Evolutionary conservation across 2,113 vertebrate genomes (phyloP), one percentile per base, ranked within the genome.

Genomic region (Chionodraco myersi): DNA sequence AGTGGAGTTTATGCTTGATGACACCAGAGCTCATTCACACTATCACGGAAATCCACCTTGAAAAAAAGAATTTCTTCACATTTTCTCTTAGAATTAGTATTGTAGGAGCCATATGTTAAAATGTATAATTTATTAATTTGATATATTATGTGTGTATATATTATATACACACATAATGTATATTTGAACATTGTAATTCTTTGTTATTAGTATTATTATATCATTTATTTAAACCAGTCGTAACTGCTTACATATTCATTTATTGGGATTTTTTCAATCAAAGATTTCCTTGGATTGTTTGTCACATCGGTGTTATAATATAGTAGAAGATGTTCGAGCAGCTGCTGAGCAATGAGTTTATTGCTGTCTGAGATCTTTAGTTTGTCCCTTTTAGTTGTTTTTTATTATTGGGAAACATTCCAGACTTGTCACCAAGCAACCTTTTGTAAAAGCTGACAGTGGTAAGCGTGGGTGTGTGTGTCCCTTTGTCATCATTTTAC

Each of bases 381-480:
- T 75, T 69, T 79, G n/a, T 77, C 15, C 56, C 21, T 44, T 61
- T 75, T 61, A 49, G 49, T 77, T 8, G n/a, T 67, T 52, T 82
- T 86, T 66, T 77, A 59, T 30, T 56, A 47, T 45, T 63, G 49
- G n/a, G 57, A 68, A 65, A 69, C 67, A 75, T 89, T 82, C 73
- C 73, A 79, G 49, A 34, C 61, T 49, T 21, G 34, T 79, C 74
- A 60, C 83, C 52, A 58, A 58, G 77, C 84, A 84, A 90, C 72
- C 23, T 71, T 81, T 48, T 60, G 47, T 78, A 71, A 82, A 74
- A 80, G 59, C 51, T 65, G 77, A 61, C 30, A 53, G 49, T 72
- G 14, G 26, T 36, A 59, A 53, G 48, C 6, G 0, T 51, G 36
- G 1, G 7, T 41, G 51, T 63, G 51, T 63, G 69, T 73, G 30